phyloP scores from a whole-genome alignment of 1,140 invertebrate genomes.

The Drosophila pachea region DNA sequence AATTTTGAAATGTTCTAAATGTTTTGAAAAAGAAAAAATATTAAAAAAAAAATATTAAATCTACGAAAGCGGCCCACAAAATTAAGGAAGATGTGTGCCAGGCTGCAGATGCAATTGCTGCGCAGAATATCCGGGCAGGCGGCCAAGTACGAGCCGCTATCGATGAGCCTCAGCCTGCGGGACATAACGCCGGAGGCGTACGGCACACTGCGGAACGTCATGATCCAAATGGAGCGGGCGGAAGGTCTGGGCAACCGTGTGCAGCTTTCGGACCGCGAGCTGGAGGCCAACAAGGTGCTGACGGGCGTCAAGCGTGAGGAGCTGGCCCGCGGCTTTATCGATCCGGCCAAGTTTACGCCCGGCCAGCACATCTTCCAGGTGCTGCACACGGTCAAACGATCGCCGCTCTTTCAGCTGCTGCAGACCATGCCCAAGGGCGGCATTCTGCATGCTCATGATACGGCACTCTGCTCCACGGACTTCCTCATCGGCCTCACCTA shows the following conservation, averaged over 20 bases:
- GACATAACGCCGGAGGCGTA: conserved; percentile 38
- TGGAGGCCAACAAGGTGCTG: conserved; percentile 45
- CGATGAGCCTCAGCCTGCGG: conserved; percentile 34
- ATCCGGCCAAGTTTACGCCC: conserved; percentile 38
- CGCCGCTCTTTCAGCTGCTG: conserved; percentile 85
- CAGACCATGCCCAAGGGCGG: conserved; percentile 86
- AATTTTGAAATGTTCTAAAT: not conserved
- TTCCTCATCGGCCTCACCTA: conserved; percentile 78
- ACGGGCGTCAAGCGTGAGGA: conserved; percentile 40
- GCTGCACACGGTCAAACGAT: conserved; percentile 81
- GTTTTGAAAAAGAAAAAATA: not conserved
- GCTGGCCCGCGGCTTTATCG: conserved; percentile 34
- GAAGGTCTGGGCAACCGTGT: conserved; percentile 22
- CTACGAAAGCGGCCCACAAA: not conserved
- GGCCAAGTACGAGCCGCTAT: conserved; percentile 12
- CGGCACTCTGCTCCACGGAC: conserved; percentile 82
- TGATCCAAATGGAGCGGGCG: conserved; percentile 33
- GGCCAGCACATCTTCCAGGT: conserved; percentile 83
- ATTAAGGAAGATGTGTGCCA: not conserved
- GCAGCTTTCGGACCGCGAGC: conserved; percentile 38
- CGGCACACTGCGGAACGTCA: conserved; percentile 13
- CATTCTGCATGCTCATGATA: conserved; percentile 86
- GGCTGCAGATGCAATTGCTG: too few species aligned
- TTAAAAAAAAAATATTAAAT: not conserved
- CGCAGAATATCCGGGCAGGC: not conserved